Conservation (phyloP, 1,140 invertebrate genomes). For the Scylla paramamosain region DNA sequence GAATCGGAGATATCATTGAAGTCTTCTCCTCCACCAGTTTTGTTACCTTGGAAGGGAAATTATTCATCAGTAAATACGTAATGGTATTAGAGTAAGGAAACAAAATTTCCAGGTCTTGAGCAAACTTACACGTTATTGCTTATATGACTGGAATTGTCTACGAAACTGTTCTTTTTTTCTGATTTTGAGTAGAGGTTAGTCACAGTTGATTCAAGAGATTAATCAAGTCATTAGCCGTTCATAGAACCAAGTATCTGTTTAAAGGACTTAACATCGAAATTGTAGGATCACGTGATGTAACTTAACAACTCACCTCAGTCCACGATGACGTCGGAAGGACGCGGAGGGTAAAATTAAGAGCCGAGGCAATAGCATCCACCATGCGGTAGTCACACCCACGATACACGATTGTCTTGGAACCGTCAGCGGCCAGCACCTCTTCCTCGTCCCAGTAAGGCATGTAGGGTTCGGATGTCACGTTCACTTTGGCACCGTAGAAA, state of each 20-base stretch:
- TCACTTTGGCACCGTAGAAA: constrained; percentile 42
- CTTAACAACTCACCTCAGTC: not conserved
- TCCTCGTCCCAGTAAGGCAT: constrained; percentile 28
- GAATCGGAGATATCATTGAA: not conserved
- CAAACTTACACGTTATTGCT: no score
- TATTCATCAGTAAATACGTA: not conserved
- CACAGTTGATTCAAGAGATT: no score
- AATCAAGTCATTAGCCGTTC: no score
- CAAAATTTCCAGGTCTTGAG: no score
- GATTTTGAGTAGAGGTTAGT: no score
- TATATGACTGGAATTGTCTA: no score
- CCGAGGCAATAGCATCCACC: constrained; percentile 25
- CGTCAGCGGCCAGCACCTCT: not conserved
- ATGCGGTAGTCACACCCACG: constrained; percentile 30
- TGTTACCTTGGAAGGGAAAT: not conserved
- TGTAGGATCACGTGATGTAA: no score
- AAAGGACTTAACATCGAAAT: no score
- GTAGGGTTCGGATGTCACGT: constrained; percentile 35
- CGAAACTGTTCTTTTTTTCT: no score
- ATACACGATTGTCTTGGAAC: not conserved
- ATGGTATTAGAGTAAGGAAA: no score
- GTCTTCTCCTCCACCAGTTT: not conserved
- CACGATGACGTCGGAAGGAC: constrained; percentile 44
- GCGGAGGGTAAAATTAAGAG: constrained; percentile 47
- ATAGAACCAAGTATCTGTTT: no score